These are phyloP conservation scores for Hydrolagus colliei DNA, from an alignment of 2,797 vertebrate genomes.

Conservation along the genomic window DNA sequence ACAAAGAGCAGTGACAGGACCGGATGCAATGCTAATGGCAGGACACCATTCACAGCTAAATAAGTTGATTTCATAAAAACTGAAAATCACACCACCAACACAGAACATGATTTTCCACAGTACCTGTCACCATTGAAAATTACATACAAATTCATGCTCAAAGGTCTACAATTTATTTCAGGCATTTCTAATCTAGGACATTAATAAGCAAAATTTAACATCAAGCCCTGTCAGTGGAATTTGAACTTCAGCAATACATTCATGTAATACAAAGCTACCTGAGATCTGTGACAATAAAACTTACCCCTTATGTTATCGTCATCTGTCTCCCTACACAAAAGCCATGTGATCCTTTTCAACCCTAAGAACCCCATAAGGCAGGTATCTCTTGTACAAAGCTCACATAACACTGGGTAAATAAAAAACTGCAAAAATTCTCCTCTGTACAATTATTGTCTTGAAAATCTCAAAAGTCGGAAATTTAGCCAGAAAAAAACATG, in stretches of 20 bases:
- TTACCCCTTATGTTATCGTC: constrained; percentile 3
- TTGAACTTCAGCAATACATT: constrained; percentile 30
- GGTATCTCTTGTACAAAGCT: constrained; percentile 18
- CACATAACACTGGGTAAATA: constrained; percentile 10
- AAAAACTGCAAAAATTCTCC: neutral
- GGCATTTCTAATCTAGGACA: constrained; percentile 4
- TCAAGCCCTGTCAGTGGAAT: constrained; percentile 12
- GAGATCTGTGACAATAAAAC: constrained; percentile 26
- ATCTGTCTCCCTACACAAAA: neutral
- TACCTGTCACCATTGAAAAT: neutral
- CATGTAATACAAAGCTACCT: constrained; percentile 31
- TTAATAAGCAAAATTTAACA: neutral
- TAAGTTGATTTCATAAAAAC: constrained; percentile 3
- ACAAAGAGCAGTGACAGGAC: constrained; percentile 23
- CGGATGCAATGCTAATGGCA: neutral
- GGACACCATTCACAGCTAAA: neutral
- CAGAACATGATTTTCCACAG: constrained; percentile 11
- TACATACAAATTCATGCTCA: constrained; percentile 15
- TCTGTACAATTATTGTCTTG: neutral
- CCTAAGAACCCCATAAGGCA: neutral
- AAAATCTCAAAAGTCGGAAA: too few relatives aligned
- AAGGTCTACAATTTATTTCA: neutral
- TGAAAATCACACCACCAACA: neutral
- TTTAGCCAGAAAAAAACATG: neutral
- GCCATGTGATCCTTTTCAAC: neutral